Percentiles rank a stretch among this genome's conserved stretches.
Conservation (phyloP, 2,888 invertebrate species). For the Oegoconia quadripuncta region DNA sequence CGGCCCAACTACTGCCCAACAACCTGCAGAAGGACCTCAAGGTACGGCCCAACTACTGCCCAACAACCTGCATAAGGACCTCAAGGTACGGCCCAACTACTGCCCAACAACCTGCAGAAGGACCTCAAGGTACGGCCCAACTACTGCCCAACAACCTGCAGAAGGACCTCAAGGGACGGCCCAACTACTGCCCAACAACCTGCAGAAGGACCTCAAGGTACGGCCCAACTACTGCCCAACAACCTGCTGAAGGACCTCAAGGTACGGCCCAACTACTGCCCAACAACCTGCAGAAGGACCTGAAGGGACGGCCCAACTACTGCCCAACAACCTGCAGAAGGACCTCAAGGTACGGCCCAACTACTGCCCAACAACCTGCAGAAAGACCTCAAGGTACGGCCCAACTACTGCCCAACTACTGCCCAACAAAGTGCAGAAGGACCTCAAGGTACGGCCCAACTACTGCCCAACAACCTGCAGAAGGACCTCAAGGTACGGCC, state of each 20-base stretch:
- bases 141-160: conserved; percentile 81
- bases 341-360: too few species aligned
- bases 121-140: conserved; percentile 82
- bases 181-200: conserved; percentile 47
- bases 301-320: conserved; percentile 29
- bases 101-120: conserved; percentile 82
- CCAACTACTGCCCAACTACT: too few species aligned
- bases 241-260: conserved; percentile 79
- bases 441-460: too few species aligned
- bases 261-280: not conserved
- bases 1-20: conserved; percentile 75
- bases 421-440: too few species aligned
- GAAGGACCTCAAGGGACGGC: conserved; percentile 62
- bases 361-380: too few species aligned
- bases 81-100: conserved; percentile 81
- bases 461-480: too few species aligned
- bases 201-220: conserved; percentile 77
- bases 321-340: too few species aligned
- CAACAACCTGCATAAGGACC: conserved; percentile 84
- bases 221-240: conserved; percentile 31
- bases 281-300: conserved; percentile 80
- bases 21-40: conserved; percentile 86
- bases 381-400: too few species aligned
- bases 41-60: conserved; percentile 78
- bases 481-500: too few species aligned